Percentiles rank a stretch among this genome's conserved stretches.
Conservation (phyloP, 2,113 vertebrate genomes). For the Pycnonotus jocosus region DNA sequence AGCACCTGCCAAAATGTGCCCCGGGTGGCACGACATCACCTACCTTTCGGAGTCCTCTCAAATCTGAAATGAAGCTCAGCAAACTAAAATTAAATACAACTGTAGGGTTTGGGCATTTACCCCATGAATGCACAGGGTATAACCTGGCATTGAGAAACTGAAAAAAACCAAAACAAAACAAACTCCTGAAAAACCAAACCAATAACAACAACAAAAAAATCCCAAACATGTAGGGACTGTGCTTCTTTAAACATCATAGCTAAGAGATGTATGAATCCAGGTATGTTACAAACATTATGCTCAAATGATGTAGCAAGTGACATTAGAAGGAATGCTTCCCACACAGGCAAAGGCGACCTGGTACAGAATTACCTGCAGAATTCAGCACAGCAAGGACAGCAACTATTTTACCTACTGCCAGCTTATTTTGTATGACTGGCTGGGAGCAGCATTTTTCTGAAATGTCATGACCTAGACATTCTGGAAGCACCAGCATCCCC, state of each 20-base stretch:
- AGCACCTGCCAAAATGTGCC: neutral
- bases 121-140: neutral
- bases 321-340: neutral
- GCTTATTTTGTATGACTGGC: neutral
- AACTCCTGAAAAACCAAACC: neutral
- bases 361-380: neutral
- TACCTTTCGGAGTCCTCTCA: neutral
- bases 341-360: neutral
- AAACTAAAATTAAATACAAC: neutral
- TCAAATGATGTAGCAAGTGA: neutral
- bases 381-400: neutral
- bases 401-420: neutral
- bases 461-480: neutral
- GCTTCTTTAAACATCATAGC: neutral
- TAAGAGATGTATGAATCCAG: neutral
- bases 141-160: neutral
- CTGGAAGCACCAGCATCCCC: neutral
- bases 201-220: neutral
- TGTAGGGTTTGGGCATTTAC: neutral
- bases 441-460: neutral
- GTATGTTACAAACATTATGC: neutral
- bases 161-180: neutral
- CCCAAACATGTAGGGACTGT: neutral
- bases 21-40: neutral
- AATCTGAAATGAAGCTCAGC: neutral